These are phyloP conservation scores for Chrysochloris asiatica DNA, from an alignment of 2,113 vertebrate species.

Conservation along the genomic window DNA sequence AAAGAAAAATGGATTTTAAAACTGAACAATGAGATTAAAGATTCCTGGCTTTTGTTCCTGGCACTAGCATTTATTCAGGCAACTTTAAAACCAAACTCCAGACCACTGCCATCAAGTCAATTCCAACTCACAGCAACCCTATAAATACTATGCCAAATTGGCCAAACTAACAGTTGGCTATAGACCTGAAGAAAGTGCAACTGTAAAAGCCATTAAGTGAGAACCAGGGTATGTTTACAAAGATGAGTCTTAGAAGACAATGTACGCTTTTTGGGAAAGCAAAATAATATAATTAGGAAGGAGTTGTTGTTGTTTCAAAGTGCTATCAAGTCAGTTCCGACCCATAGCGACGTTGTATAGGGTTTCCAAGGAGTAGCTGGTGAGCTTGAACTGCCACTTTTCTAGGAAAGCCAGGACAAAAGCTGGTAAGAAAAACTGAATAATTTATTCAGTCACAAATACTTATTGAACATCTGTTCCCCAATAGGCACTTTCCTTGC, in stretches of 20 bases:
- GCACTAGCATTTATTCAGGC: not conserved
- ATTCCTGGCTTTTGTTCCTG: slow-evolving; percentile 13
- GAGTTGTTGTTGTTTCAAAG: too few relatives aligned
- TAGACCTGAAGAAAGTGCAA: not conserved
- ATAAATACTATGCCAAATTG: not conserved
- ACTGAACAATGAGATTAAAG: not conserved
- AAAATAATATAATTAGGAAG: not conserved
- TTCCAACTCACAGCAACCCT: not conserved
- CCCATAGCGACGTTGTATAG: too few relatives aligned
- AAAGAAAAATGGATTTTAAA: not conserved
- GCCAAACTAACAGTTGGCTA: not conserved
- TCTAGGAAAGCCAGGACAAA: not conserved
- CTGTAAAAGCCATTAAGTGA: not conserved
- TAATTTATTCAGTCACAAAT: too few relatives aligned
- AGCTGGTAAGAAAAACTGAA: too few relatives aligned
- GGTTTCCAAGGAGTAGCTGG: too few relatives aligned
- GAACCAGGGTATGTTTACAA: not conserved
- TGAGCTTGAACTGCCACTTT: not conserved
- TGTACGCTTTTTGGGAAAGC: not conserved
- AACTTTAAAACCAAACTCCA: not conserved
- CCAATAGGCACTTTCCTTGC: too few relatives aligned
- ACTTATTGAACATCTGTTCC: too few relatives aligned
- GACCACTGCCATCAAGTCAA: not conserved
- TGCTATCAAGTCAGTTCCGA: too few relatives aligned
- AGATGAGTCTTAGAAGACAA: not conserved